These are phyloP conservation scores for Elysia chlorotica DNA, from an alignment of 1,140 invertebrate species.

Conservation along the genomic window DNA sequence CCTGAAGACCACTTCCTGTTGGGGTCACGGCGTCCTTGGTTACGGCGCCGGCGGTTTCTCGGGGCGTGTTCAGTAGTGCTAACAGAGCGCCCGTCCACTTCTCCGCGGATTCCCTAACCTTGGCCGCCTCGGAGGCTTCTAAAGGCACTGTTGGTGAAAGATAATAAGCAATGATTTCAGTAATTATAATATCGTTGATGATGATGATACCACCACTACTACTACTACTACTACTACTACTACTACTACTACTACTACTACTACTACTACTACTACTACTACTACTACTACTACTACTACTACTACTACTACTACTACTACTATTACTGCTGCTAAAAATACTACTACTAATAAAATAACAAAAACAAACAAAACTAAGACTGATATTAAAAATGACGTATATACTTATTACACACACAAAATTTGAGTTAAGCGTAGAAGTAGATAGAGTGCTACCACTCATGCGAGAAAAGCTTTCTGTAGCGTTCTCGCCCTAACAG, in stretches of 20 bases:
- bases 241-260: not conserved
- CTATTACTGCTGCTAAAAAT: not conserved
- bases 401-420: too few species aligned
- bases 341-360: not conserved
- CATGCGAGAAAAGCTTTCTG: too few species aligned
- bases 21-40: not conserved
- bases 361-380: too few species aligned
- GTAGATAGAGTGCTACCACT: too few species aligned
- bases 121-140: constrained; percentile 19
- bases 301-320: not conserved
- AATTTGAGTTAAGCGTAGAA: too few species aligned
- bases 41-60: not conserved
- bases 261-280: not conserved
- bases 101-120: constrained; percentile 23
- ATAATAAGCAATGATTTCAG: not conserved
- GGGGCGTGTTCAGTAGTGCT: constrained; percentile 10
- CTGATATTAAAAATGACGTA: too few species aligned
- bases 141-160: not conserved
- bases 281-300: too few species aligned
- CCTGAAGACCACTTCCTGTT: not conserved
- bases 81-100: constrained; percentile 28
- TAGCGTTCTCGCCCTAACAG: too few species aligned
- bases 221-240: not conserved
- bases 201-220: not conserved
- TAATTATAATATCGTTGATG: not conserved